Percentiles rank a stretch among this genome's conserved stretches.
Conservation (phyloP, 2,888 invertebrate genomes). For the Lymantria monacha region DNA sequence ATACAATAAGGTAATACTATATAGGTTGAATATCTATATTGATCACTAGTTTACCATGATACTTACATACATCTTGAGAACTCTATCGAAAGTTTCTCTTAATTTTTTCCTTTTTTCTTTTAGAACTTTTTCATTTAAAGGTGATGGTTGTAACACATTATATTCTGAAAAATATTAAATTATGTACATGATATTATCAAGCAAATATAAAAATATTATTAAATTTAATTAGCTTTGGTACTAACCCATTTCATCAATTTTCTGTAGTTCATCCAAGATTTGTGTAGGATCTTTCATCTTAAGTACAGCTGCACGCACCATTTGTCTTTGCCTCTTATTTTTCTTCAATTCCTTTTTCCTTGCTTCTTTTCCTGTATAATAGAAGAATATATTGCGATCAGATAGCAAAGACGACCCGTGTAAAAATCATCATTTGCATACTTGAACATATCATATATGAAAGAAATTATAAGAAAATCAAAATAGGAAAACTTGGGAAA, state of each 20-base stretch:
- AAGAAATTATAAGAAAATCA: too few relatives aligned
- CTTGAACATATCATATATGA: too few relatives aligned
- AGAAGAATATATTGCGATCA: not conserved
- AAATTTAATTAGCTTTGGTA: constrained; percentile 11
- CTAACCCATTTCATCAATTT: constrained; percentile 98
- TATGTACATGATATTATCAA: too few relatives aligned
- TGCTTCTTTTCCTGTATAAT: constrained; percentile 93
- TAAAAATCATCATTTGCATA: too few relatives aligned
- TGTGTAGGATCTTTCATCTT: constrained; percentile 99
- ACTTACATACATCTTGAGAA: constrained; percentile 97
- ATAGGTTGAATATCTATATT: too few relatives aligned
- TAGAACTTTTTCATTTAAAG: constrained; percentile 97
- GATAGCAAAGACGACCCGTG: too few relatives aligned
- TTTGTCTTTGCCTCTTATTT: constrained; percentile 97
- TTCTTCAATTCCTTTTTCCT: constrained; percentile 98
- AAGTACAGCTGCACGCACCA: constrained; percentile 97
- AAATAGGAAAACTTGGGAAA: too few relatives aligned
- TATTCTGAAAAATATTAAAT: constrained; percentile 85
- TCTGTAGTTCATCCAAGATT: constrained; percentile 96
- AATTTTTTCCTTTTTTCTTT: constrained; percentile 98
- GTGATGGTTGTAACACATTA: constrained; percentile 96
- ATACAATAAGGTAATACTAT: too few relatives aligned
- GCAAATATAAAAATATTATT: not conserved
- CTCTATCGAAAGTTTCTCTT: constrained; percentile 96
- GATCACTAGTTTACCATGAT: constrained; percentile 23